phyloP scores from a whole-genome alignment of 2,888 invertebrate genomes.

The Drosophila robusta region DNA sequence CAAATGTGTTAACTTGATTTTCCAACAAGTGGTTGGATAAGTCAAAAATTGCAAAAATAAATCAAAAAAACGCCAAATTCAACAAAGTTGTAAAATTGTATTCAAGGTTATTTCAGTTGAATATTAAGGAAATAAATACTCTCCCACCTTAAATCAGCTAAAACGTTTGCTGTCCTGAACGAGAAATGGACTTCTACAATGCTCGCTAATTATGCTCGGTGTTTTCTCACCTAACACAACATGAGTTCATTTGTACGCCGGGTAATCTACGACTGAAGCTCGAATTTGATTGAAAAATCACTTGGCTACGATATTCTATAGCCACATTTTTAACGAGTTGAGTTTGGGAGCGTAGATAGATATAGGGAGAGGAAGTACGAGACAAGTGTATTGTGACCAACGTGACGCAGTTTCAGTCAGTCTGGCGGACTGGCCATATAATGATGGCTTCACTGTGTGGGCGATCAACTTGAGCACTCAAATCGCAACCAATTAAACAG shows the following conservation, averaged over 20 bases:
- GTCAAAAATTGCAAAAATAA: conserved; percentile 17
- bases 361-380: conserved; percentile 49
- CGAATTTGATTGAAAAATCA: too few relatives aligned
- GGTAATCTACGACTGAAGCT: too few relatives aligned
- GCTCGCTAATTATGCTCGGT: background rate
- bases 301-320: background rate
- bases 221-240: background rate
- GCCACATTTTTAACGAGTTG: too few relatives aligned
- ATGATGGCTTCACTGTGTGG: conserved; percentile 46
- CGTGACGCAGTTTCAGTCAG: conserved; percentile 41
- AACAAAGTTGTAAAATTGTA: background rate
- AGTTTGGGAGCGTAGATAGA: conserved; percentile 31
- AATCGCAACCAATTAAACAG: conserved; percentile 43
- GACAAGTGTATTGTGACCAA: conserved; percentile 58
- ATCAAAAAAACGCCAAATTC: conserved; percentile 18
- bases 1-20: conserved; percentile 53
- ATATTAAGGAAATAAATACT: conserved; percentile 4
- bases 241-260: background rate
- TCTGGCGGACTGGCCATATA: conserved; percentile 17
- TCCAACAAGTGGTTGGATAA: conserved; percentile 18
- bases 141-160: conserved; percentile 1
- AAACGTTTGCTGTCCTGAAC: too few relatives aligned
- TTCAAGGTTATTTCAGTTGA: background rate
- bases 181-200: too few relatives aligned
- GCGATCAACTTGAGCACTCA: conserved; percentile 46